phyloP scores from a whole-genome alignment of 2,113 vertebrate genomes.

The Urocynchramus pylzowi region DNA sequence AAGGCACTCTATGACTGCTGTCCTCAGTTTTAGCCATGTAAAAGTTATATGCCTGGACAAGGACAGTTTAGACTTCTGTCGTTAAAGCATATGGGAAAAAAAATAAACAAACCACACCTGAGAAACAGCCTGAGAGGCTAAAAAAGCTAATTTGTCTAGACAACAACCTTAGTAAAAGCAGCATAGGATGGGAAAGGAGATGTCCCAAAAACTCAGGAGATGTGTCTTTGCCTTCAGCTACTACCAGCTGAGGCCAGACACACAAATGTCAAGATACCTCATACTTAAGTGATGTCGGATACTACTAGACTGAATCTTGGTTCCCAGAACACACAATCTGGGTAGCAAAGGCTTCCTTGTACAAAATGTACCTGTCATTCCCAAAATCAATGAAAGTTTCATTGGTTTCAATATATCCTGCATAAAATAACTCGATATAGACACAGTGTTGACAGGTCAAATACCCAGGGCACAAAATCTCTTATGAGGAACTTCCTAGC shows the following conservation, averaged over 20 bases:
- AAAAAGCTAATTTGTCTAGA: not conserved
- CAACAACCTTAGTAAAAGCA: not conserved
- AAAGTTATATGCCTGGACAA: not conserved
- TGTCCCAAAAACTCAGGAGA: not conserved
- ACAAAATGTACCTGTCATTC: not conserved
- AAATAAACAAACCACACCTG: fast-evolving
- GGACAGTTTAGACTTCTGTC: not conserved
- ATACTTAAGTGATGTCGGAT: not conserved
- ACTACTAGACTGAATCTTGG: not conserved
- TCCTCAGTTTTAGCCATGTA: not conserved
- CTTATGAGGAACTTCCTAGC: not conserved
- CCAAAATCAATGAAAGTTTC: not conserved
- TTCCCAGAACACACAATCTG: not conserved
- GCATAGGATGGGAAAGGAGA: not conserved
- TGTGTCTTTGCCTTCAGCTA: not conserved
- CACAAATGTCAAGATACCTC: not conserved
- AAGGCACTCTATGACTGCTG: not conserved
- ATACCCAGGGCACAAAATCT: not conserved
- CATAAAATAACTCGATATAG: not conserved
- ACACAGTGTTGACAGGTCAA: not conserved
- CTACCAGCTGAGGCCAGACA: not conserved
- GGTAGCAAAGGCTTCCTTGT: not conserved
- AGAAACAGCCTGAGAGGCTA: not conserved
- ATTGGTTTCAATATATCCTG: not conserved
- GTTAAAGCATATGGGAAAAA: not conserved